Conservation (phyloP, 2,888 invertebrate genomes). For the Mystacides longicornis region DNA sequence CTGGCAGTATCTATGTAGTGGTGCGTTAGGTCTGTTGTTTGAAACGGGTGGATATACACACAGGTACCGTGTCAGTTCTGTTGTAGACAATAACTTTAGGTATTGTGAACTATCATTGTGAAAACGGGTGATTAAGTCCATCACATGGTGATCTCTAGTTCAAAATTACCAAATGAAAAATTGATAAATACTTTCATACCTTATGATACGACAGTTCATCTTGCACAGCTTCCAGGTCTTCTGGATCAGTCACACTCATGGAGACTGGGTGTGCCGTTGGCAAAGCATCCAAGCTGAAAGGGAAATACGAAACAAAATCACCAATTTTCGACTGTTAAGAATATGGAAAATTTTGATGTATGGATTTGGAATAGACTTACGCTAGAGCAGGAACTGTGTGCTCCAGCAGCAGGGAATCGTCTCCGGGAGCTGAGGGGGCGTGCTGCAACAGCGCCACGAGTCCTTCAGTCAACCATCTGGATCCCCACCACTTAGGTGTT, state of each 20-base stretch:
- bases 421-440: constrained; percentile 29
- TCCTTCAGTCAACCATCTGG: constrained; percentile 86
- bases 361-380: constrained; percentile 29
- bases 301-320: neutral
- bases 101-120: too few relatives aligned
- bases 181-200: too few relatives aligned
- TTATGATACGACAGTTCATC: constrained; percentile 71
- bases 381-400: constrained; percentile 44
- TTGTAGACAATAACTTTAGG: too few relatives aligned
- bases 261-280: constrained; percentile 66
- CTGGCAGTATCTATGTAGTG: neutral
- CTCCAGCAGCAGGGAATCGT: constrained; percentile 38
- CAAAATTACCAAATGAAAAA: too few relatives aligned
- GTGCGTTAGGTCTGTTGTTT: too few relatives aligned
- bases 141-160: too few relatives aligned
- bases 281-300: constrained; percentile 59
- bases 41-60: too few relatives aligned
- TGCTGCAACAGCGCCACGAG: constrained; percentile 80
- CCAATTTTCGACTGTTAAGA: neutral
- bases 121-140: too few relatives aligned
- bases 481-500: constrained; percentile 92
- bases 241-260: constrained; percentile 58
- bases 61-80: too few relatives aligned
- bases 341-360: neutral
- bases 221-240: constrained; percentile 65